A percentile compares a stretch with the other conserved stretches of the same genome.
Evolutionary conservation across 2,888 invertebrate genomes (phyloP).

Genomic region (Crossocerus cetratus): DNA sequence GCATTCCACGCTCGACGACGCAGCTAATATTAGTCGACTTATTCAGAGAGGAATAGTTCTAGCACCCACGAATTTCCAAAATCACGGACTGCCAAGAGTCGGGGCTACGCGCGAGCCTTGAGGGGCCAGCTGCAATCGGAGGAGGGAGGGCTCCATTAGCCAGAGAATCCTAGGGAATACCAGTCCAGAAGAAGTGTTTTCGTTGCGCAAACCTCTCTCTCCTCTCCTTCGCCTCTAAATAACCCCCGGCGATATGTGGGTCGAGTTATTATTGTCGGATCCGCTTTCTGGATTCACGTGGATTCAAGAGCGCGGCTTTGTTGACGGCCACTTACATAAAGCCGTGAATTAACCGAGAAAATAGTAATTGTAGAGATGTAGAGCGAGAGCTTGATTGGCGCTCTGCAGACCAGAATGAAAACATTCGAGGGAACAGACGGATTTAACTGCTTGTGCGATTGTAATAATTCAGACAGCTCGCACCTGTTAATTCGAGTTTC

Average conservation of each 20-base stretch:
- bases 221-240: slow-evolving; percentile 24
- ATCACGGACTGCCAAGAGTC: not conserved
- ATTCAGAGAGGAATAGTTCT: not conserved
- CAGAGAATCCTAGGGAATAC: not conserved
- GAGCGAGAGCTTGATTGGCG: no score
- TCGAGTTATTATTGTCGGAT: slow-evolving; percentile 68
- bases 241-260: slow-evolving; percentile 51
- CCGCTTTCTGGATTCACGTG: slow-evolving; percentile 55
- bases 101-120: not conserved
- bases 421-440: no score
- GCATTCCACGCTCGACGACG: not conserved
- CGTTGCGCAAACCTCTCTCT: slow-evolving; percentile 12
- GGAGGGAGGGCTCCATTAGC: no score
- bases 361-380: no score
- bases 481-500: no score
- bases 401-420: no score
- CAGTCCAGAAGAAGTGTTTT: not conserved
- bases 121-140: not conserved
- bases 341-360: no score
- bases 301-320: not conserved
- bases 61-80: slow-evolving; percentile 1
- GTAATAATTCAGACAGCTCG: no score
- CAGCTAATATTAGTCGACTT: not conserved
- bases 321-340: not conserved
- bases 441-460: no score